Conservation (phyloP, 1,140 invertebrate genomes). For the Chymomyza costata region DNA sequence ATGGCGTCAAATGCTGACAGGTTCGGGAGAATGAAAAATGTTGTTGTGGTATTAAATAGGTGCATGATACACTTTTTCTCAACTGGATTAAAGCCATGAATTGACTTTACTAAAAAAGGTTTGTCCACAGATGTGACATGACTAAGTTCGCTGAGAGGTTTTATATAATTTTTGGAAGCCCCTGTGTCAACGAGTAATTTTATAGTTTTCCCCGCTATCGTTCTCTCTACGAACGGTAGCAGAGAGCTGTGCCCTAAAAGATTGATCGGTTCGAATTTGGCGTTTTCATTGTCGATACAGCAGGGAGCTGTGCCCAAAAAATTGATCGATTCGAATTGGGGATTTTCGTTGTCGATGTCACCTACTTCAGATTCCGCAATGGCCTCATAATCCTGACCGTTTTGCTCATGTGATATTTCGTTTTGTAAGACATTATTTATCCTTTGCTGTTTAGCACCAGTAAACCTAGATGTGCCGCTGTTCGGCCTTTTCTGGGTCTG, state of each 20-base stretch:
- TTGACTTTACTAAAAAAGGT: too few relatives aligned
- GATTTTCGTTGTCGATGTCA: not conserved
- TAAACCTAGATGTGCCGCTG: conserved; percentile 1
- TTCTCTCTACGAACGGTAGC: conserved; percentile 4
- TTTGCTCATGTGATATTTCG: not conserved
- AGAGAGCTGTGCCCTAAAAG: conserved; percentile 4
- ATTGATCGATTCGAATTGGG: not conserved
- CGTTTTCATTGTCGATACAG: not conserved
- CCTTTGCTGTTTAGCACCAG: too few relatives aligned
- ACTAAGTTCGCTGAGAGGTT: too few relatives aligned
- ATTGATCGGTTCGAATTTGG: not conserved
- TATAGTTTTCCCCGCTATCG: conserved; percentile 2
- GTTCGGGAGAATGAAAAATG: too few relatives aligned
- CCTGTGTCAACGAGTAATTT: conserved; percentile 1
- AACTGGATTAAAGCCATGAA: too few relatives aligned
- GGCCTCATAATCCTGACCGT: not conserved
- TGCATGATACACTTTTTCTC: too few relatives aligned
- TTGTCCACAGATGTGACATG: too few relatives aligned
- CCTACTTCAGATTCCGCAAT: not conserved
- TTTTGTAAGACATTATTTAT: not conserved
- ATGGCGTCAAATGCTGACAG: too few relatives aligned
- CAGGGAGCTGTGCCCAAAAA: conserved; percentile 7
- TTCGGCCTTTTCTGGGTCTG: not conserved
- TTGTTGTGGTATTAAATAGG: too few relatives aligned
- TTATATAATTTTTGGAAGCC: conserved; percentile 6